A percentile compares a stretch with the other conserved stretches of the same genome.
phyloP scores from a whole-genome alignment of 64 coral and sea anemone genomes.

The Platygyra sinensis region DNA sequence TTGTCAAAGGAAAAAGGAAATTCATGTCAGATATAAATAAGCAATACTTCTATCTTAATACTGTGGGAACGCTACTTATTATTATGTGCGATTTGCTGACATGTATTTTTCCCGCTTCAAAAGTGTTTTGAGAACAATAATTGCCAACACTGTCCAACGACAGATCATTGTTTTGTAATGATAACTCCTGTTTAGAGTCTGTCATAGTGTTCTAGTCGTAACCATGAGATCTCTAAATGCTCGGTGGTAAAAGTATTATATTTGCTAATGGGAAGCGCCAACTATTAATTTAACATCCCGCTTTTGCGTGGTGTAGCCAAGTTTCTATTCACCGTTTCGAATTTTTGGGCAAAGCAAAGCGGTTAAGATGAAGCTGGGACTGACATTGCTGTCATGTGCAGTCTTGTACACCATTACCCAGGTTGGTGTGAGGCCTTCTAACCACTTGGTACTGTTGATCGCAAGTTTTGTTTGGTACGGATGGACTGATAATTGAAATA shows the following conservation, averaged over 20 bases:
- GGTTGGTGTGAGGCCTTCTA: background rate
- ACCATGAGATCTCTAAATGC: background rate
- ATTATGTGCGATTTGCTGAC: no score
- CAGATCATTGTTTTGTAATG: no score
- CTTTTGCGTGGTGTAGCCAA: background rate
- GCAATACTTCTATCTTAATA: no score
- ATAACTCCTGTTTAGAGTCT: no score
- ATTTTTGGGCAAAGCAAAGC: background rate
- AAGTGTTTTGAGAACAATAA: no score
- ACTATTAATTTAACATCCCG: slow-evolving; percentile 29
- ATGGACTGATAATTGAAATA: background rate
- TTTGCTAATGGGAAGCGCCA: slow-evolving; percentile 14
- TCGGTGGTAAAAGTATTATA: slow-evolving; percentile 35
- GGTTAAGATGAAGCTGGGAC: background rate
- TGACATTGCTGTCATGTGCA: background rate
- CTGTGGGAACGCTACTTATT: no score
- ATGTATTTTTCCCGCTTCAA: no score
- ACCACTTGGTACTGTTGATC: background rate
- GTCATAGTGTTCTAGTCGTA: no score
- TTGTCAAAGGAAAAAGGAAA: no score
- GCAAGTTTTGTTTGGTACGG: background rate
- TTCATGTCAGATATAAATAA: no score
- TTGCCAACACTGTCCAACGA: no score
- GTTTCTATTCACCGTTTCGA: no score
- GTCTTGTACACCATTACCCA: background rate